Evolutionary conservation across 2,888 invertebrate genomes (phyloP).

Genomic region (Drosophila peninsularis): DNA sequence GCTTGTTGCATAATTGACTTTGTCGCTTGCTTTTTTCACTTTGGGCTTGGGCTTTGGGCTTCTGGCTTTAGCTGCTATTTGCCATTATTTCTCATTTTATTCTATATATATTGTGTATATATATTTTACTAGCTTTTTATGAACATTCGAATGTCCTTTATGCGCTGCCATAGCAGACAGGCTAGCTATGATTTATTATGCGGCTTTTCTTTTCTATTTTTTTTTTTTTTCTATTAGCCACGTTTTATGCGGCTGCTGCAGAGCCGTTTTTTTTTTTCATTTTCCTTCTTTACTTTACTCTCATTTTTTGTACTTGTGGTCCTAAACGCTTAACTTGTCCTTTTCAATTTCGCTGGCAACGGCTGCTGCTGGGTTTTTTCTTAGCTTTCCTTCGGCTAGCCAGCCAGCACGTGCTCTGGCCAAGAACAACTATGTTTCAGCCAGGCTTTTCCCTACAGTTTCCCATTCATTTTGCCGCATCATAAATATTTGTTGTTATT

Average conservation of each 20-base stretch:
- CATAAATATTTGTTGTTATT: slow-evolving; percentile 64
- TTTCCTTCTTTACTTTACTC: background rate
- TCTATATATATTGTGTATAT: slow-evolving; percentile 4
- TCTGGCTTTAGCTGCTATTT: slow-evolving; percentile 41
- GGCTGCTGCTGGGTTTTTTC: slow-evolving; percentile 41
- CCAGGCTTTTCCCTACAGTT: slow-evolving; percentile 28
- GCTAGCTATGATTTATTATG: slow-evolving; percentile 74
- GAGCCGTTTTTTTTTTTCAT: slow-evolving; percentile 26
- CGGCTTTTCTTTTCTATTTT: slow-evolving; percentile 57
- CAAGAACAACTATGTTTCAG: slow-evolving; percentile 32
- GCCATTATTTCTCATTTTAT: slow-evolving; percentile 61
- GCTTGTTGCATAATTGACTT: slow-evolving; percentile 79
- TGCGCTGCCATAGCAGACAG: slow-evolving; percentile 47
- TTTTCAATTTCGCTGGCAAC: slow-evolving; percentile 64
- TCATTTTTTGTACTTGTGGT: slow-evolving; percentile 29
- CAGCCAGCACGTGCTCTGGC: slow-evolving; percentile 35
- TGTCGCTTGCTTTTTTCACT: slow-evolving; percentile 63
- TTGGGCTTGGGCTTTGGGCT: slow-evolving; percentile 14
- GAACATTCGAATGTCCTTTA: slow-evolving; percentile 67
- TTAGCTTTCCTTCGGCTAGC: slow-evolving; percentile 17
- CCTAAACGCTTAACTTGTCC: slow-evolving; percentile 73
- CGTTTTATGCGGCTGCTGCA: slow-evolving; percentile 57
- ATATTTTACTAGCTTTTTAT: slow-evolving; percentile 67
- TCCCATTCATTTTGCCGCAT: slow-evolving; percentile 50
- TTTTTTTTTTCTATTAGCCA: slow-evolving; percentile 68